These are phyloP conservation scores for Cephus runcator DNA, from an alignment of 2,888 invertebrate species.

Conservation along the genomic window DNA sequence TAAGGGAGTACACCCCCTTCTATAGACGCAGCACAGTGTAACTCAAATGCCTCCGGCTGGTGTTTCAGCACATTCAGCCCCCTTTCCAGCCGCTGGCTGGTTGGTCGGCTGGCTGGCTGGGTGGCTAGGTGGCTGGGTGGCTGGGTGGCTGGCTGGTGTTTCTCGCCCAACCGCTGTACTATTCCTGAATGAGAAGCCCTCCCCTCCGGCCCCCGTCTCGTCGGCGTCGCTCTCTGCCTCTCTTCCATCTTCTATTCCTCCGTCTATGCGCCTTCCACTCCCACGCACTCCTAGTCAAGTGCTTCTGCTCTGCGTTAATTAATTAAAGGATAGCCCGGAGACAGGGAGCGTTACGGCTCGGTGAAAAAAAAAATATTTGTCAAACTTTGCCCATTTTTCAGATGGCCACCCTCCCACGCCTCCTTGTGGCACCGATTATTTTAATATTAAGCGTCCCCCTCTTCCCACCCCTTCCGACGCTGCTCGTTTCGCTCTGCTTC, in stretches of 20 bases:
- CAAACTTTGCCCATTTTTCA: conserved; percentile 34
- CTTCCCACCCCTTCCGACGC: neutral
- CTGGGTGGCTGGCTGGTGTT: conserved; percentile 16
- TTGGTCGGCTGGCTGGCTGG: too few relatives aligned
- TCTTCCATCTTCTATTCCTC: neutral
- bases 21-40: conserved; percentile 19
- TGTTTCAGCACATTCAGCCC: conserved; percentile 19
- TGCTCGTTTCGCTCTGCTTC: neutral
- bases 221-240: conserved; percentile 11
- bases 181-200: neutral
- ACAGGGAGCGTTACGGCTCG: conserved; percentile 22
- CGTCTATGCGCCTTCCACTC: conserved; percentile 1
- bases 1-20: conserved; percentile 3
- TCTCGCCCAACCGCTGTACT: conserved; percentile 3
- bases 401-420: neutral
- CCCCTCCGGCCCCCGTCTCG: neutral
- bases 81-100: conserved; percentile 9
- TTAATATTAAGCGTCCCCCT: conserved; percentile 23
- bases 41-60: conserved; percentile 35
- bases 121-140: too few relatives aligned
- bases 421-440: conserved; percentile 3
- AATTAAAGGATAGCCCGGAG: conserved; percentile 43
- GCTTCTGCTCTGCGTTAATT: conserved; percentile 40
- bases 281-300: conserved; percentile 20
- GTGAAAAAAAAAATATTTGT: conserved; percentile 40